Base-by-base conservation (phyloP, 2,888 invertebrate genomes). In the Notocelia uddmanniana region DNA sequence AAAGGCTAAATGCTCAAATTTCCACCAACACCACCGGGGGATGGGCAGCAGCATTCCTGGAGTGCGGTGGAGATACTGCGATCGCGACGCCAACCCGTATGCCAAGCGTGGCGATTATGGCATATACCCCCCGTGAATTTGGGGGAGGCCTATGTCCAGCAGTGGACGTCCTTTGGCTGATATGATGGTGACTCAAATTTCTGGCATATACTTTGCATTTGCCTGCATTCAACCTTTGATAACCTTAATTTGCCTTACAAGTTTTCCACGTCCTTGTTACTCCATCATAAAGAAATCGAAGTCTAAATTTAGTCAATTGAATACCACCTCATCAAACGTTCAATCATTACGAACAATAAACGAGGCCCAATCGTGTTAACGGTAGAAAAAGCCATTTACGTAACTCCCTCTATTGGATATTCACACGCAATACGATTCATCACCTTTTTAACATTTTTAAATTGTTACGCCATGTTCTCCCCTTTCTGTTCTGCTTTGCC, bases 381-480 rank as follows among this genome's bases (percentile, higher is more conserved):
- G 21, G 55, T 69, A 60, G 37, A 67, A 73, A 59, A 62, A 63
- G 52, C 55, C 37, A 34, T 54, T 69, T 69, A 64, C 69, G 66
- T 41, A 69, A 69, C 73, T 68, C 59, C 57, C 64, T 50, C 13
- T 55, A 69, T 69, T 73, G 69, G 55, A 62, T 50, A 68, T 58
- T 66, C 60, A 62, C 73, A 69, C 69, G 69, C 69, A 73, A 64
- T 68, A 34, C 48, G 11, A 34, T 34, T 23, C 31, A 78, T 76
- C 64, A 68, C 59, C 55, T 52, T 73, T 73, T 75, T 73, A 59
- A 74, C 77, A 76, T 75, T 67, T 60, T 59, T 37, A 55, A 19
- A 68, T 34, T 9, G 6, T 34, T 34, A 9, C 34, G 34, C 41
- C 52, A 74, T 70, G 75, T 75, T 76, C 70, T 60, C 68, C 68